phyloP scores from a whole-genome alignment of 2,113 vertebrate genomes.

The Microcebus murinus region DNA sequence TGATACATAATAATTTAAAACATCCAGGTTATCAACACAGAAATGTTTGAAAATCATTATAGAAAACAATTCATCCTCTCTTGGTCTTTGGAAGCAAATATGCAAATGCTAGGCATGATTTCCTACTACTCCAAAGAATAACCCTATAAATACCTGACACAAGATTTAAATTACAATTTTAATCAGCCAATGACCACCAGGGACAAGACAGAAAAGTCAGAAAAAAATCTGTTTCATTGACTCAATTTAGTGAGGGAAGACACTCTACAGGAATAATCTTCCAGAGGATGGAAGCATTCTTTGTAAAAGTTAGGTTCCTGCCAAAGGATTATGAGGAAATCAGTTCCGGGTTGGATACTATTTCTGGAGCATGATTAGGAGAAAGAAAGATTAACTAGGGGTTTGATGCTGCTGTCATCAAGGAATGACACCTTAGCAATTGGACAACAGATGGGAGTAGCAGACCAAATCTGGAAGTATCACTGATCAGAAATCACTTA shows the following conservation, averaged over 20 bases:
- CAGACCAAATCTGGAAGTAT: not conserved
- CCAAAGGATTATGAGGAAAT: not conserved
- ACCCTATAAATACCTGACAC: not conserved
- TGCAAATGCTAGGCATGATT: constrained; percentile 1
- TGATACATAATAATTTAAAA: not conserved
- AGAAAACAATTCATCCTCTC: not conserved
- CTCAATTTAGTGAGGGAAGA: not conserved
- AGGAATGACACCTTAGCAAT: not conserved
- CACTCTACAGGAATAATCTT: not conserved
- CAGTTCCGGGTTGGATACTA: not conserved
- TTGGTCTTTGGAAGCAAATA: not conserved
- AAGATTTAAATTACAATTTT: not conserved
- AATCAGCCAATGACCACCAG: not conserved
- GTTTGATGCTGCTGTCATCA: not conserved
- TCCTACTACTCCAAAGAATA: not conserved
- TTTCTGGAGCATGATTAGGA: not conserved
- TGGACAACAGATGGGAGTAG: not conserved
- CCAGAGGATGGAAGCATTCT: not conserved
- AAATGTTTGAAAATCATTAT: not conserved
- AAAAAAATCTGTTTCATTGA: constrained; percentile 40
- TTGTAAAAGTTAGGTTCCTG: not conserved
- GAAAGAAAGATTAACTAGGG: not conserved
- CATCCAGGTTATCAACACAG: not conserved
- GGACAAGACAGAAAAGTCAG: not conserved
- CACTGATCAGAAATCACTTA: not conserved